Base-by-base conservation (phyloP, 35 echinoderm and acorn worm genomes). In the Ptychodera flava region DNA sequence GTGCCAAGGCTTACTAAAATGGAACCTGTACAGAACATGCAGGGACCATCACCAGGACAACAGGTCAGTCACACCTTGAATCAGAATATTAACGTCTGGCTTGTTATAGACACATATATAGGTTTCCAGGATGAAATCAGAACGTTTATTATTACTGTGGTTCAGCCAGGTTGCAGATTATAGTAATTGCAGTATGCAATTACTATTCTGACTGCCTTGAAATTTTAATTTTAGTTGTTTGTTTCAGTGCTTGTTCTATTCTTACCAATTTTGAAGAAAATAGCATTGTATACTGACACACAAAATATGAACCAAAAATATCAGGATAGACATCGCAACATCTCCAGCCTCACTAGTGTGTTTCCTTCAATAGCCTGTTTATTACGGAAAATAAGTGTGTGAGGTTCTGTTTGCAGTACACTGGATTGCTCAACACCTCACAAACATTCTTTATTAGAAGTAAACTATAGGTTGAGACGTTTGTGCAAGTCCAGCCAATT, bases 1-100 rank as follows among this genome's bases (percentile, higher is more conserved):
- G 31, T 83, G 33, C 84, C 87, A 28, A 86, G 95, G 31, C 90
- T 87, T 37, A 93, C 92, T 15, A 86, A 89, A 10, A 85, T 97
- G 34, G 95, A 97, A 87, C 95, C 95, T 37, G 78, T 76, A 33
- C 33, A 84, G 28, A 89, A 83, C 16, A 86, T 91, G 82, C 91
- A 84, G 82, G 95, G 95, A 0, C 95, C 95, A 89, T 93, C 95
- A 84, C 92, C 95, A 35, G 95, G 95, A 28, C 95, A 97, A 77
- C 92, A 93, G 83, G 95, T 97, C 91, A 97, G 85, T 35, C 15
- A 32, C 15, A 80, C 30, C 12, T 80, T 29, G 30, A 80, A 80
- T 15, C 12, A 32, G n/a, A 15, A 29, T 80, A 1, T 80, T 80
- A 29, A 15, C 30, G 78, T 80, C 12, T 28, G 6, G 28, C 30